These are phyloP conservation scores for Poeciliopsis prolifica DNA, from an alignment of 2,113 vertebrate genomes.

Conservation along the genomic window DNA sequence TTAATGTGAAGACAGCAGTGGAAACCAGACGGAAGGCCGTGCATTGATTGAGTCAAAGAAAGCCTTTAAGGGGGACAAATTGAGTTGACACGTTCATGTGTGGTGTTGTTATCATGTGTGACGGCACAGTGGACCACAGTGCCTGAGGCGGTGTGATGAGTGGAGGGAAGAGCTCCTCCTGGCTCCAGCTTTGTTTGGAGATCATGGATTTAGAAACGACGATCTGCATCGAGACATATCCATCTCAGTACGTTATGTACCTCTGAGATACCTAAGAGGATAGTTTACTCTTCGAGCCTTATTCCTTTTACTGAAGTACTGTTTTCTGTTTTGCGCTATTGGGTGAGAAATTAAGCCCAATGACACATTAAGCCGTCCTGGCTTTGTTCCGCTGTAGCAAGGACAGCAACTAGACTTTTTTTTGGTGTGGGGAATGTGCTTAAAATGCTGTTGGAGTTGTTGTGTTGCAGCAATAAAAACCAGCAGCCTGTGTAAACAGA, in stretches of 20 bases:
- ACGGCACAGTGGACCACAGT: conserved; percentile 54
- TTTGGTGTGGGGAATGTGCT: conserved; percentile 49
- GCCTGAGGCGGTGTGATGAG: conserved; percentile 42
- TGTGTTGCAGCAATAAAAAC: conserved; percentile 73
- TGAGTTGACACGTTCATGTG: conserved; percentile 74
- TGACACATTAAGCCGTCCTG: conserved; percentile 55
- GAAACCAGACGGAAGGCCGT: conserved; percentile 68
- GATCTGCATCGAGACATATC: conserved; percentile 24
- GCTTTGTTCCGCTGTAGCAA: conserved; percentile 42
- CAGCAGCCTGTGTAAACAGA: conserved; percentile 74
- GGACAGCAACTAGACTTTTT: conserved; percentile 13
- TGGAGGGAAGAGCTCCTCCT: conserved; percentile 31
- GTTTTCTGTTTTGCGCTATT: conserved; percentile 36
- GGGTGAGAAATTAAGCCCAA: conserved; percentile 62
- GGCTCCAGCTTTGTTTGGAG: conserved; percentile 42
- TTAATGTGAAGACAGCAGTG: conserved; percentile 60
- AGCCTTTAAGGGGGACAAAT: conserved; percentile 64
- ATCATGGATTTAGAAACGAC: conserved; percentile 42
- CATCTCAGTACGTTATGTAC: conserved; percentile 16
- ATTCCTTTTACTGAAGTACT: conserved; percentile 29
- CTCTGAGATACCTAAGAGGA: conserved; percentile 3
- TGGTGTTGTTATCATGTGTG: conserved; percentile 73
- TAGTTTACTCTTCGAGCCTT: conserved; percentile 18
- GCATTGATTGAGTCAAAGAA: conserved; percentile 70
- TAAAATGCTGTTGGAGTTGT: conserved; percentile 61